Evolutionary conservation across 1,140 invertebrate genomes (phyloP), one percentile per base, ranked within the genome.

Genomic region (Drosophila varians): DNA sequence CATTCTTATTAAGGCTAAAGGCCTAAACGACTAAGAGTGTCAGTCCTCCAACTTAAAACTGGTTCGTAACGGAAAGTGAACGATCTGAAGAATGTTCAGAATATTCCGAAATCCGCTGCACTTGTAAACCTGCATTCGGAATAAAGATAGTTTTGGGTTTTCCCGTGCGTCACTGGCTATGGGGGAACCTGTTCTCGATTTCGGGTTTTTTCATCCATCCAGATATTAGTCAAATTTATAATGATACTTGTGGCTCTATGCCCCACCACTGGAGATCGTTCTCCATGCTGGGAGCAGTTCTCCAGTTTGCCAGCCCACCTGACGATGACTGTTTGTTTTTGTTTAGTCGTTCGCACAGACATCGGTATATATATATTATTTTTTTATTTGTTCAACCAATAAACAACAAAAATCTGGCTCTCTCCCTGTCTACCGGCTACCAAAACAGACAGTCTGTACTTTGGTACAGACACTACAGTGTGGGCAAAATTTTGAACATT

Each of bases 321-420:
- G 69, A 73, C 69, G 43, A 53, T 72, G 69, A 72, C 48, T 72
- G 57, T 72, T 72, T 72, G 69, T 72, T 72, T 72, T 72, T 72
- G 69, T 61, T 72, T 72, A 72, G 69, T 40, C 42, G 55, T 14
- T 0, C 14, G 36, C 38, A 53, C 12, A 51, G 34, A 61, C 18
- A 7, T 18, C 8, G 18, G 7, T 40, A 25, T 43, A 60, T 7
- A 14, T 60, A 42, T 40, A 61, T 47, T 72, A 25, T 38, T 53
- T 60, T 54, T 28, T 34, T 72, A 73, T 72, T 72, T 72, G 69
- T 49, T 61, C 57, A 61, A 53, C 69, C 68, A 72, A 72, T 72
- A 72, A 72, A 72, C 69, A 72, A 62, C 69, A 54, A 48, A 72
- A 42, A 61, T 72, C 21, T 26, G 56, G 49, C 68, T 53, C 66